These are phyloP conservation scores for Bothrops jararaca DNA, from an alignment of 2,113 vertebrate species.

Conservation along the genomic window DNA sequence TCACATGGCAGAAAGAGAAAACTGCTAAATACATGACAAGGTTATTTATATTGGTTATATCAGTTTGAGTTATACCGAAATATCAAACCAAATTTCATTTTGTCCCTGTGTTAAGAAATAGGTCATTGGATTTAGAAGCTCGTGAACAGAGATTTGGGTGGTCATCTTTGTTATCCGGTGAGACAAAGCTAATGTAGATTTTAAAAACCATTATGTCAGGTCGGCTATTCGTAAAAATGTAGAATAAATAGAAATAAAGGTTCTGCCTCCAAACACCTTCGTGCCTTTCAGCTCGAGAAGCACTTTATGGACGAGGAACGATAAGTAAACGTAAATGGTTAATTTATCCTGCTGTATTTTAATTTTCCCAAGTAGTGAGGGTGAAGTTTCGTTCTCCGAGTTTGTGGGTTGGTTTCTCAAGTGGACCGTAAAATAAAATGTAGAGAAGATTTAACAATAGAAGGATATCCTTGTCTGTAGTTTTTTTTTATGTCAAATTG, in stretches of 20 bases:
- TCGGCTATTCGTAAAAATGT: background rate
- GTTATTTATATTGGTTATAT: background rate
- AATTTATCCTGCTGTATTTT: background rate
- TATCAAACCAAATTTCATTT: background rate
- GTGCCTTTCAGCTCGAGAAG: background rate
- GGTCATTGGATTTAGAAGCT: background rate
- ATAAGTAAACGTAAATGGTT: background rate
- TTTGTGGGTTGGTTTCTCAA: background rate
- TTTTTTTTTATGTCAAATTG: background rate
- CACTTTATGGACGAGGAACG: background rate
- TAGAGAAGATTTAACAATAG: background rate
- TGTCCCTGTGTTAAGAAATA: background rate
- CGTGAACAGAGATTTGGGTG: background rate
- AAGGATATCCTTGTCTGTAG: background rate
- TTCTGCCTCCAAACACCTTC: background rate
- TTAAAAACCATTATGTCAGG: background rate
- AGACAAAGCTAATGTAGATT: background rate
- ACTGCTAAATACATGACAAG: background rate
- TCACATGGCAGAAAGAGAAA: background rate
- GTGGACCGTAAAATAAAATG: background rate
- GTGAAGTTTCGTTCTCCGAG: too few species aligned
- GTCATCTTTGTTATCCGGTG: background rate
- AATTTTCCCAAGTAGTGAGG: background rate
- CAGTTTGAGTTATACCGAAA: background rate
- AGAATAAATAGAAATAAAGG: background rate